Conservation (phyloP, 2,797 vertebrate species). For the Babyrousa celebensis region DNA sequence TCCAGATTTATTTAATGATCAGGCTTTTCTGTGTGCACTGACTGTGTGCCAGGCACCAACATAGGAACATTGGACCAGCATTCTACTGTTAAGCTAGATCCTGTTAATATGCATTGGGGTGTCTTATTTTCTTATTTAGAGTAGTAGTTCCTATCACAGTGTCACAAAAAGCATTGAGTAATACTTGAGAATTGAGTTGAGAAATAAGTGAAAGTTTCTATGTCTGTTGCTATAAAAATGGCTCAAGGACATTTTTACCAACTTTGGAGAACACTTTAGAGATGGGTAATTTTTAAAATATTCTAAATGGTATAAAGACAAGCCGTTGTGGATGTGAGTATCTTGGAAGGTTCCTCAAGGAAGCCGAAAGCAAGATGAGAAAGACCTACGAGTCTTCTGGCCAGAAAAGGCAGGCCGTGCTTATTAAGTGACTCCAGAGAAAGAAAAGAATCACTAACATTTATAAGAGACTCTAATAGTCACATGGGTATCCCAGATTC, state of each 20-base stretch:
- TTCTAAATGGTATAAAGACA: background rate
- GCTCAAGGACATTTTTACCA: background rate
- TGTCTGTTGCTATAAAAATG: background rate
- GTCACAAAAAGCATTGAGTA: background rate
- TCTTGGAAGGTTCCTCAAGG: background rate
- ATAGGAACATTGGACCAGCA: background rate
- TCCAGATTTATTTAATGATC: background rate
- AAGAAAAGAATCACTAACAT: background rate
- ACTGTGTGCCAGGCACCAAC: accelerated
- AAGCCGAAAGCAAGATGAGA: background rate
- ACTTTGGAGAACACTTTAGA: background rate
- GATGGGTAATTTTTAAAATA: background rate
- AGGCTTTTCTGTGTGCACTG: background rate
- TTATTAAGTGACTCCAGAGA: background rate
- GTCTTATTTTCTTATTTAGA: background rate
- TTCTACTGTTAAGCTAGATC: background rate
- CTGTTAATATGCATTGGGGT: background rate
- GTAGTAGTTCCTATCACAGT: background rate
- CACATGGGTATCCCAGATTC: background rate
- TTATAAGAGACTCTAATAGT: background rate
- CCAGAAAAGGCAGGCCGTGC: background rate
- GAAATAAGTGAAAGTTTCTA: background rate
- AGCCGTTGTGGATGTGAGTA: background rate
- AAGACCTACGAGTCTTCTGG: accelerated
- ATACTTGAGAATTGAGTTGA: background rate